These are phyloP conservation scores for Copsychus sechellarum DNA, from an alignment of 2,113 vertebrate species.

Conservation along the genomic window DNA sequence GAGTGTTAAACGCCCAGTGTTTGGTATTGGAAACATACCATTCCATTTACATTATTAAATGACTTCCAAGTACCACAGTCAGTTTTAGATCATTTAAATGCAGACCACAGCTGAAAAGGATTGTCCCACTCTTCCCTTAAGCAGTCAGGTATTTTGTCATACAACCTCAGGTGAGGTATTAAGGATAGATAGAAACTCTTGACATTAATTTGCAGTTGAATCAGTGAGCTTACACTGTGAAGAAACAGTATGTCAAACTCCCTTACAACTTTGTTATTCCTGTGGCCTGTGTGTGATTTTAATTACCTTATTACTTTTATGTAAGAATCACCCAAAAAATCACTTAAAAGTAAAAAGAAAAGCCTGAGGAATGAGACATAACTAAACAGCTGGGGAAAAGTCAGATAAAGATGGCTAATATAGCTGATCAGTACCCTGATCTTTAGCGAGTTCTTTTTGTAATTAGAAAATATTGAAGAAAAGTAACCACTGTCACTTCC, in stretches of 20 bases:
- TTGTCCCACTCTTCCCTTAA: neutral
- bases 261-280: neutral
- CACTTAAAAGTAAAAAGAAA: neutral
- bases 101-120: neutral
- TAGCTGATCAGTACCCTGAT: neutral
- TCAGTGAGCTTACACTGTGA: neutral
- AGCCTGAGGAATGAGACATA: neutral
- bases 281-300: neutral
- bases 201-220: neutral
- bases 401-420: neutral
- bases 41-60: neutral
- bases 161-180: rapidly evolving
- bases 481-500: neutral
- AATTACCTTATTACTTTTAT: neutral
- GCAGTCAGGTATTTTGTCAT: neutral
- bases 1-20: neutral
- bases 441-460: neutral
- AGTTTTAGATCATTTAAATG: neutral
- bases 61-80: rapidly evolving
- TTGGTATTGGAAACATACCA: neutral
- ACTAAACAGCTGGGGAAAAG: neutral
- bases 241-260: neutral
- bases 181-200: neutral
- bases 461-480: neutral
- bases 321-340: too few relatives aligned